Base-by-base conservation (phyloP, 1,140 invertebrate species). In the Protaetia brevitarsis region DNA sequence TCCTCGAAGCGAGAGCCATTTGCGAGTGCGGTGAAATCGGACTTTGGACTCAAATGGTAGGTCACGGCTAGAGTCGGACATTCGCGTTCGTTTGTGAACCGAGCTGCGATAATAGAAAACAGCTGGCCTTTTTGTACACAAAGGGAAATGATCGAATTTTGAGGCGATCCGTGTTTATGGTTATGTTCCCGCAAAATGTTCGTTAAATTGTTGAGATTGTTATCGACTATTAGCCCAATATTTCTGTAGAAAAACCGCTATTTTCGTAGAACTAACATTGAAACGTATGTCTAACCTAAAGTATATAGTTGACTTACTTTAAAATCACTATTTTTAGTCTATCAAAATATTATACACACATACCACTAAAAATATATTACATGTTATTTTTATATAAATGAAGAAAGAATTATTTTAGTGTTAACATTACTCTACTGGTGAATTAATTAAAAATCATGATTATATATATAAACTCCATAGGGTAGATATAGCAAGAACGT, bases 111-210 rank as follows among this genome's bases (percentile, higher is more conserved):
- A 59, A 59, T 31, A 31, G 29, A 59, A 59, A 59, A 59, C 57
- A 59, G 57, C 57, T 59, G 57, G 27, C 57, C 41, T 51, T 51
- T 51, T 51, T 51, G 13, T 51, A 51, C 11, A 51, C 19, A 51
- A 45, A 45, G 41, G 13, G 26, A 6, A 23, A 19, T 51, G 6
- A 2, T 51, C 26, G 41, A 51, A 51, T 23, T 51, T 51, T 26
- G n/a, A 51, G 41, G 41, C 26, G 19, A 51, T 23, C 26, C 2
- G 6, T 8, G 16, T n/a, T n/a, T n/a, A n/a, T n/a, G n/a, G n/a
- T n/a, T n/a, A n/a, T n/a, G n/a, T n/a, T n/a, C n/a, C n/a, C n/a
- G n/a, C n/a, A n/a, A n/a, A n/a, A n/a, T n/a, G n/a, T n/a, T n/a
- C n/a, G n/a, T n/a, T n/a, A n/a, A n/a, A n/a, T n/a, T n/a, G n/a